Base-by-base conservation (phyloP, 2,888 invertebrate species). In the Lordiphosa andalusiaca region DNA sequence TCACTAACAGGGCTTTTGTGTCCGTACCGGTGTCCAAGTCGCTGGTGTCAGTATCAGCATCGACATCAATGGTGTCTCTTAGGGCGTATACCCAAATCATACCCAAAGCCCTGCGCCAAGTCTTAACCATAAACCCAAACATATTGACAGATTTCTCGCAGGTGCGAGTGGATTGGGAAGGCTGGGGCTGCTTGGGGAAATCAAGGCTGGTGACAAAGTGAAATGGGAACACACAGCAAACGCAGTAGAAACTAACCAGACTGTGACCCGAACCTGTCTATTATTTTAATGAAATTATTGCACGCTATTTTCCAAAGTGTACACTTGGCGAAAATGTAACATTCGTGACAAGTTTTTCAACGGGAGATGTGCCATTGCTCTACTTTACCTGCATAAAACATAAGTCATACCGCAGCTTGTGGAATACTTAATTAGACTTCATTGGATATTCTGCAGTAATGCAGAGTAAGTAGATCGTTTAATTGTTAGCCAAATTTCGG, bases 41-140 rank as follows among this genome's bases (percentile, higher is more conserved):
- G 66, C 61, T 36, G 54, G 69, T 59, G 55, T 56, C 51, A 60
- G 57, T 54, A 49, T 41, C 47, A 23, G 42, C 62, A 71, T 21
- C 38, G 35, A 46, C 39, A 49, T 42, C 48, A 36, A 44, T 54
- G 33, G 19, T 12, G 36, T 47, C 35, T 44, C 21, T n/a, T 7
- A 36, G 33, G 47, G 21, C 35, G 16, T 23, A 23, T 75, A 80
- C 77, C 80, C 74, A 80, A 80, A 83, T 83, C 80, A 80, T 72
- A 83, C 46, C 63, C 67, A 83, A 66, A 83, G 62, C 49, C 55
- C 49, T 55, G 55, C 53, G 47, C 53, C 46, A 61, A 61, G 61
- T 61, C 61, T 61, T 61, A 47, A 53, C 61, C 53, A 38, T 61
- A 62, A 62, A 30, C 63, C 63, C 67, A 57, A 62, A 69, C 77